These are phyloP conservation scores for Argyra leucocephala DNA, from an alignment of 2,888 invertebrate genomes.

Conservation along the genomic window DNA sequence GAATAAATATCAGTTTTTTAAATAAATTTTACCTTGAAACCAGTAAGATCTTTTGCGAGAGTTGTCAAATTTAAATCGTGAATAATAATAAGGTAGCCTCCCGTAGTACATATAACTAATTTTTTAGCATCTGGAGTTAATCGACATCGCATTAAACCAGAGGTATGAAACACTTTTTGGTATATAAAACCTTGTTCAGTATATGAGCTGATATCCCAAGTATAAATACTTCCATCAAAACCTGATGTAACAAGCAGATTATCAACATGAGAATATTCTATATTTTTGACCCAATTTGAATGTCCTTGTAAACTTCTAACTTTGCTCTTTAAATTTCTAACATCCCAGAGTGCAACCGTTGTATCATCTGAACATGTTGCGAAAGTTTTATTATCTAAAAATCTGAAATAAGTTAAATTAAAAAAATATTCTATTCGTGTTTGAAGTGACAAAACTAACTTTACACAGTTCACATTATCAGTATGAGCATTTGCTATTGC, in stretches of 20 bases:
- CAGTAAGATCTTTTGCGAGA: slow-evolving; percentile 68
- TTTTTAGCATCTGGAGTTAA: slow-evolving; percentile 77
- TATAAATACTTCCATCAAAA: slow-evolving; percentile 85
- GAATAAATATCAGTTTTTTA: background rate
- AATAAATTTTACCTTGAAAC: slow-evolving; percentile 59
- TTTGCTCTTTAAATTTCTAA: slow-evolving; percentile 69
- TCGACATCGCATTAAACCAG: slow-evolving; percentile 61
- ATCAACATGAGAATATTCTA: slow-evolving; percentile 79
- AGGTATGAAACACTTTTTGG: slow-evolving; percentile 77
- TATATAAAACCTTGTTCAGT: slow-evolving; percentile 68
- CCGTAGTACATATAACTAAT: slow-evolving; percentile 83
- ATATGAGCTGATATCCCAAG: slow-evolving; percentile 86
- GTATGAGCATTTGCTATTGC: slow-evolving; percentile 72
- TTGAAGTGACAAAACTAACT: slow-evolving; percentile 50
- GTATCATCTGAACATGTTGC: slow-evolving; percentile 92
- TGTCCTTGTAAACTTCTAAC: slow-evolving; percentile 74
- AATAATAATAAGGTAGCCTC: slow-evolving; percentile 80
- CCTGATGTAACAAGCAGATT: slow-evolving; percentile 82
- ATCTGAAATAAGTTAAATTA: slow-evolving; percentile 48
- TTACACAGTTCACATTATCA: slow-evolving; percentile 87
- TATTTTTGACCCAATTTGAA: slow-evolving; percentile 93
- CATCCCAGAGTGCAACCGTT: slow-evolving; percentile 87
- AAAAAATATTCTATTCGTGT: background rate
- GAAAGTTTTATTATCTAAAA: slow-evolving; percentile 76
- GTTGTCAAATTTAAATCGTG: slow-evolving; percentile 77